These are phyloP conservation scores for Drosophila carrolli DNA, from an alignment of 1,140 invertebrate genomes.

Conservation along the genomic window DNA sequence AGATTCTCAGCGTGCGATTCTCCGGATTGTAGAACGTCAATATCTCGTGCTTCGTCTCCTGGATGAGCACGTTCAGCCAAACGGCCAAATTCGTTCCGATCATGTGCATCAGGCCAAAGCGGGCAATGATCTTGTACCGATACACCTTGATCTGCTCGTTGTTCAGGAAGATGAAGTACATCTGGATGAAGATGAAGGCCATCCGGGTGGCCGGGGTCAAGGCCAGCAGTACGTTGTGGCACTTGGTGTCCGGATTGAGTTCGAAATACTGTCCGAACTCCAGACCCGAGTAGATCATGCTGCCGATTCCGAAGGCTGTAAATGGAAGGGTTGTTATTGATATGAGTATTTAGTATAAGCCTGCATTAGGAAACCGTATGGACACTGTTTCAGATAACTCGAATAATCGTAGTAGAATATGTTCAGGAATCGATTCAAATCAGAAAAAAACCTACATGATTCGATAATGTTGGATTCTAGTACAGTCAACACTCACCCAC, in stretches of 20 bases:
- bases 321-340: constrained; percentile 11
- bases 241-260: constrained; percentile 92
- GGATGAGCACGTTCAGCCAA: constrained; percentile 96
- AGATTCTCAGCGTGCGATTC: constrained; percentile 91
- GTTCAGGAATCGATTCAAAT: too few species aligned
- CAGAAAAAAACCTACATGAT: too few species aligned
- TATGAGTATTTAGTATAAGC: neutral
- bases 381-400: too few species aligned
- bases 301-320: constrained; percentile 96
- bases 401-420: too few species aligned
- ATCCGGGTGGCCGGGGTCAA: constrained; percentile 94
- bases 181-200: constrained; percentile 97
- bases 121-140: constrained; percentile 93
- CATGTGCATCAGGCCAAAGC: constrained; percentile 98
- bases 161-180: constrained; percentile 98
- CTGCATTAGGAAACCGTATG: too few species aligned
- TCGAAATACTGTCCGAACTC: constrained; percentile 98
- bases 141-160: constrained; percentile 97
- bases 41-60: constrained; percentile 97
- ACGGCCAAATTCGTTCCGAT: constrained; percentile 97
- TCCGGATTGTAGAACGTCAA: constrained; percentile 94
- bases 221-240: constrained; percentile 94
- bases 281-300: constrained; percentile 97
- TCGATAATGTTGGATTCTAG: too few species aligned
- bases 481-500: constrained; percentile 88